These are phyloP conservation scores for Drosophila yakuba DNA, from an alignment of 1,140 invertebrate species.

Conservation along the genomic window DNA sequence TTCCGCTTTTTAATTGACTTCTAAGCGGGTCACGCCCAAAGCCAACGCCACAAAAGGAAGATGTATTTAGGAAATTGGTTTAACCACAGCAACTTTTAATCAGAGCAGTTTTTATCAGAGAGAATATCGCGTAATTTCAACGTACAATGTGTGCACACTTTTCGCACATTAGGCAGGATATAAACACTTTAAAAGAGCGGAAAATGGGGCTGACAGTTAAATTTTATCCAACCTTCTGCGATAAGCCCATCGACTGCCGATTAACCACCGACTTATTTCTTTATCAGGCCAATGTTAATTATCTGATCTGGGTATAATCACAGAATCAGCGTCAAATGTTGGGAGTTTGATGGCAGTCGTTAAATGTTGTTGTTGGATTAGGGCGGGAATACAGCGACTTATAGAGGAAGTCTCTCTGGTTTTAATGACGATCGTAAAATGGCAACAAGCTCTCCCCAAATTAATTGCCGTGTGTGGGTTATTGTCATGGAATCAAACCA, in stretches of 20 bases:
- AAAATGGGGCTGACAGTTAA: conserved; percentile 10
- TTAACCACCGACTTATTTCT: conserved; percentile 5
- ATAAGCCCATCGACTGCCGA: conserved; percentile 34
- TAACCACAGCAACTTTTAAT: too few species aligned
- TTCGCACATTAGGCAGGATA: conserved; percentile 65
- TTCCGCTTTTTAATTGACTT: conserved; percentile 75
- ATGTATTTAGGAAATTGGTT: too few species aligned
- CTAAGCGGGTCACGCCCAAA: conserved; percentile 52
- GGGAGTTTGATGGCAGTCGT: conserved; percentile 63
- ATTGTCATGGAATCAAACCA: conserved; percentile 29
- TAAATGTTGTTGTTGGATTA: conserved; percentile 26
- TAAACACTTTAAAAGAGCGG: conserved; percentile 42
- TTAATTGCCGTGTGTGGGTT: conserved; percentile 49
- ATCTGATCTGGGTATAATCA: conserved; percentile 33
- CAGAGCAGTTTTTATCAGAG: too few species aligned
- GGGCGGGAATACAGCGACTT: conserved; percentile 17
- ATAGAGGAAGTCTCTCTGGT: conserved; percentile 6
- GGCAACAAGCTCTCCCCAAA: conserved; percentile 51
- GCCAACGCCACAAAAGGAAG: conserved; percentile 16
- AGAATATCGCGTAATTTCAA: conserved; percentile 27
- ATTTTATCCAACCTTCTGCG: conserved; percentile 27
- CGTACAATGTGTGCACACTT: conserved; percentile 60
- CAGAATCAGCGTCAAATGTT: conserved; percentile 59
- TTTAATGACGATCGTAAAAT: conserved; percentile 67
- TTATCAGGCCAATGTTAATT: conserved; percentile 26